Evolutionary conservation across 2,113 vertebrate genomes (phyloP).

Genomic region (Aphelocoma coerulescens): DNA sequence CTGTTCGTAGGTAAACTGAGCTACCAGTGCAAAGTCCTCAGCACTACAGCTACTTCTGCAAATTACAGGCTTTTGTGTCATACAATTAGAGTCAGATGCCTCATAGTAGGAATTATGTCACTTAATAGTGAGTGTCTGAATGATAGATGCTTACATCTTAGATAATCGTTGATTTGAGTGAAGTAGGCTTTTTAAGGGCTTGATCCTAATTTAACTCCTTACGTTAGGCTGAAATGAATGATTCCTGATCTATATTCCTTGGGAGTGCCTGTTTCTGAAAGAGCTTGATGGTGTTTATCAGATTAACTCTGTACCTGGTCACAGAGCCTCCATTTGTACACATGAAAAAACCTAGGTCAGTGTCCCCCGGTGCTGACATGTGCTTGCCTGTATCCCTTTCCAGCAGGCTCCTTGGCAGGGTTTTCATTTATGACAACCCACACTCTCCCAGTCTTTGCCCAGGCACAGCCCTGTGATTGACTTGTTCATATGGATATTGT

Average conservation of each 20-base stretch:
- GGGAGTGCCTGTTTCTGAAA: background rate
- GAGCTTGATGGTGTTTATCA: background rate
- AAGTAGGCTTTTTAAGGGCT: background rate
- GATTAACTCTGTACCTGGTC: background rate
- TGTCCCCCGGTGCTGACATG: fast-evolving
- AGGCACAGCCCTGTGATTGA: background rate
- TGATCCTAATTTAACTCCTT: background rate
- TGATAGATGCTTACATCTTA: background rate
- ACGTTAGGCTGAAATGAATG: background rate
- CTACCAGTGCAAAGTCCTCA: background rate
- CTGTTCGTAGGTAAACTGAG: background rate
- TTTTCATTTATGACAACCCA: background rate
- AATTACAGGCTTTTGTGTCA: background rate
- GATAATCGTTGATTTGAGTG: background rate
- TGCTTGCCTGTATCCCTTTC: background rate
- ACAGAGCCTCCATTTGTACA: background rate
- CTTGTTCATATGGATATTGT: background rate
- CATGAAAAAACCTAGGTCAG: background rate
- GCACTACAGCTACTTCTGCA: background rate
- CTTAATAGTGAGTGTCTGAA: background rate
- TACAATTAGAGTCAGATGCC: background rate
- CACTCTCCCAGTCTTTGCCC: background rate
- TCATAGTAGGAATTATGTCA: background rate
- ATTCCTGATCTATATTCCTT: background rate
- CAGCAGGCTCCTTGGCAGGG: background rate